A percentile compares a stretch with the other conserved stretches of the same genome.
Evolutionary conservation across 1,140 invertebrate genomes (phyloP).

Genomic region (Phthorimaea operculella): DNA sequence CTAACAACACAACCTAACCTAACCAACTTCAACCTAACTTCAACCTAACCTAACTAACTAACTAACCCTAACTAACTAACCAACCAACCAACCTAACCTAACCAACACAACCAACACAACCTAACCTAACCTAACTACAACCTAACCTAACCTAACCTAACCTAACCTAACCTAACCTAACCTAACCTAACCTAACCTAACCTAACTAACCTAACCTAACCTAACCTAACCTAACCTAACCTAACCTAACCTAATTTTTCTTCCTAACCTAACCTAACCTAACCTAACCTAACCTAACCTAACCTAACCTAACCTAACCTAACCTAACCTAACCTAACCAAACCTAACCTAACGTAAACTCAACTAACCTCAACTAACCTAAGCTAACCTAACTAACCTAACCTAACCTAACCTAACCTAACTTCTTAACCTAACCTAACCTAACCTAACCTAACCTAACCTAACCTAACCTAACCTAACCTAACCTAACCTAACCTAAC

Average conservation of each 20-base stretch:
- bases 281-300: conserved; percentile 29
- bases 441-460: no score
- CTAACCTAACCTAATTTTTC: conserved; percentile 18
- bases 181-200: conserved; percentile 31
- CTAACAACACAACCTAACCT: conserved; percentile 16
- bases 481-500: conserved; percentile 52
- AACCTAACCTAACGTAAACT: conserved; percentile 35
- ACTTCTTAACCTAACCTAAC: no score
- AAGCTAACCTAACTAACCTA: no score
- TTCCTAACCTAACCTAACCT: conserved; percentile 35
- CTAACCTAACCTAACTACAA: conserved; percentile 50
- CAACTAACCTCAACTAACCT: no score
- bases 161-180: conserved; percentile 27
- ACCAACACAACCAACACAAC: conserved; percentile 47
- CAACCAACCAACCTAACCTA: conserved; percentile 22
- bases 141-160: conserved; percentile 38
- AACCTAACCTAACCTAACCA: conserved; percentile 27
- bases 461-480: no score
- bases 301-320: conserved; percentile 30
- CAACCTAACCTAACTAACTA: conserved; percentile 51
- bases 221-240: conserved; percentile 31
- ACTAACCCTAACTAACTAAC: conserved; percentile 29
- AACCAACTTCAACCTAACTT: conserved; percentile 15
- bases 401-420: no score
- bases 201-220: conserved; percentile 34